Conservation (phyloP, 2,888 invertebrate genomes). For the Pocota personata region DNA sequence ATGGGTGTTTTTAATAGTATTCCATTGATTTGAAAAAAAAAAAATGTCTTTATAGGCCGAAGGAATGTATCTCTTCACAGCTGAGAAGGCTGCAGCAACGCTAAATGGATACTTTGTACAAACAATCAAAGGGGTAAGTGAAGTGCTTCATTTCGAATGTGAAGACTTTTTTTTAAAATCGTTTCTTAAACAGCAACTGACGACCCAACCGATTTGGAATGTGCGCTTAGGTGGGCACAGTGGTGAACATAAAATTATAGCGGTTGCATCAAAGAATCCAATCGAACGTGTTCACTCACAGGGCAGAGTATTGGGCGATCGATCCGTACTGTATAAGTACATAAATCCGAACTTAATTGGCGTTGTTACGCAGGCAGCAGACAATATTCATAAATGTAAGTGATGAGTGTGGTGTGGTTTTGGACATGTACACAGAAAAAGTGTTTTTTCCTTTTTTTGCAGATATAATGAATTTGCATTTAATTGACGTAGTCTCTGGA, state of each 20-base stretch:
- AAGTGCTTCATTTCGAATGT: background rate
- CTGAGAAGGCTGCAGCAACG: conserved; percentile 84
- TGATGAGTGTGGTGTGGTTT: background rate
- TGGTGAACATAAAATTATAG: conserved; percentile 86
- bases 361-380: conserved; percentile 90
- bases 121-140: conserved; percentile 78
- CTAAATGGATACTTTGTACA: conserved; percentile 86
- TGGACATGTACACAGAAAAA: background rate
- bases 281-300: conserved; percentile 95
- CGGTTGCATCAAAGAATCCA: conserved; percentile 86
- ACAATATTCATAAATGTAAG: conserved; percentile 89
- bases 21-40: background rate
- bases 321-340: conserved; percentile 99
- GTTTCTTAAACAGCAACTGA: conserved; percentile 84
- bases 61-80: conserved; percentile 87
- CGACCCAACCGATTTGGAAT: conserved; percentile 89
- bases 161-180: conserved; percentile 9
- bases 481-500: conserved; percentile 95
- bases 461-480: conserved; percentile 92
- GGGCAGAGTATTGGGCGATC: conserved; percentile 96
- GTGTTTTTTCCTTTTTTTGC: conserved; percentile 73
- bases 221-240: conserved; percentile 86
- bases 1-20: background rate
- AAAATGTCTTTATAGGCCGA: conserved; percentile 77
- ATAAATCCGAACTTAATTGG: conserved; percentile 98